These are phyloP conservation scores for Trichonephila clavata DNA, from an alignment of 1,140 invertebrate genomes.

Conservation along the genomic window DNA sequence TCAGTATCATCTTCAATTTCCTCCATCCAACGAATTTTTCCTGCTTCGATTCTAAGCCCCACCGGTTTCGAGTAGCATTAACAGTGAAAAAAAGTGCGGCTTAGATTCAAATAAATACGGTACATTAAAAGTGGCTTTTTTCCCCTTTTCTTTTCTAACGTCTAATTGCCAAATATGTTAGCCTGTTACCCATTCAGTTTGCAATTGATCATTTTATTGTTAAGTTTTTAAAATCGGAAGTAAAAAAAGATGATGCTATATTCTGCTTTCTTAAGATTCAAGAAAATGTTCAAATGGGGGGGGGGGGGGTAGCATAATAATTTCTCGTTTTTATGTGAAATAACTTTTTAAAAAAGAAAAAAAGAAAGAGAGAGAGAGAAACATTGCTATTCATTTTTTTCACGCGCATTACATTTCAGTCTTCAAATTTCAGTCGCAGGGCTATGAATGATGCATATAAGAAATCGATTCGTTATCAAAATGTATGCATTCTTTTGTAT, in stretches of 20 bases:
- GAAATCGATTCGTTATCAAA: conserved; percentile 42
- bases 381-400: background rate
- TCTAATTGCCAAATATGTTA: background rate
- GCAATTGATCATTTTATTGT: background rate
- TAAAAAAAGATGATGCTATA: background rate
- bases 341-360: no score
- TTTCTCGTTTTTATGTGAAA: background rate
- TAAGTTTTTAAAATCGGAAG: background rate
- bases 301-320: background rate
- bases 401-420: background rate
- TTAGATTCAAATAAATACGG: no score
- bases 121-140: no score
- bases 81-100: no score
- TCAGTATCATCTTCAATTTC: no score
- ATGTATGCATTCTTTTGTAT: conserved; percentile 47
- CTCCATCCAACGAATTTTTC: no score
- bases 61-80: no score
- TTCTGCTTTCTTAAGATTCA: background rate
- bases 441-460: conserved; percentile 45
- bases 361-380: background rate
- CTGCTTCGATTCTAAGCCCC: no score
- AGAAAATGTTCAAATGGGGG: background rate
- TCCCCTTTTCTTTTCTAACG: no score
- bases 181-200: background rate
- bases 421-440: background rate